Conservation (phyloP, 2,888 invertebrate species). For the Brachylomia viminalis region DNA sequence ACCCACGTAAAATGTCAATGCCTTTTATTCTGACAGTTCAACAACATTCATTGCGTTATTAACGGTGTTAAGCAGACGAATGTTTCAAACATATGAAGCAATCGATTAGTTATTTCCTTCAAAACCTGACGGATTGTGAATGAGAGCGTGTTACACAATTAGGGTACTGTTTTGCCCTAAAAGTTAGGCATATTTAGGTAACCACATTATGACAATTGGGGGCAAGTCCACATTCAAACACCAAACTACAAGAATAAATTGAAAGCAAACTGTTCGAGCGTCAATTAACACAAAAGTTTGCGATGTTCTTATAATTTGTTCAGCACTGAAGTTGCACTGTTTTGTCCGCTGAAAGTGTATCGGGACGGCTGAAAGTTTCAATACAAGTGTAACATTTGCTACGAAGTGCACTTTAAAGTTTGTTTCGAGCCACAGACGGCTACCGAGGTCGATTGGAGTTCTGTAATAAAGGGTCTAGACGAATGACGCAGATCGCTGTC, state of each 20-base stretch:
- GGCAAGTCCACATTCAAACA: constrained; percentile 9
- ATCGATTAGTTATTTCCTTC: no score
- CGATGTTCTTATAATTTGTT: constrained; percentile 64
- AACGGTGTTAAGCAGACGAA: no score
- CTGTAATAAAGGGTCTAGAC: constrained; percentile 48
- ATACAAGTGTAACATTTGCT: constrained; percentile 72
- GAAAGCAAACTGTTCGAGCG: constrained; percentile 28
- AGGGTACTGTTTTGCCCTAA: background rate
- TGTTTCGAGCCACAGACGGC: constrained; percentile 66
- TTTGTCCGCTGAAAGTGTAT: constrained; percentile 57
- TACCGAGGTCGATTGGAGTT: constrained; percentile 53
- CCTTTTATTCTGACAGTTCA: no score
- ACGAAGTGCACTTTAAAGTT: constrained; percentile 77
- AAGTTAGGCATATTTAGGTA: no score
- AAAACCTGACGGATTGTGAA: no score
- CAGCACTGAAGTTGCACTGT: constrained; percentile 39
- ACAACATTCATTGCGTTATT: no score
- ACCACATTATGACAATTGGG: background rate
- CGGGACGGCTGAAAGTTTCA: constrained; percentile 60
- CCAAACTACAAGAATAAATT: constrained; percentile 45
- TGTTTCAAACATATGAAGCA: no score
- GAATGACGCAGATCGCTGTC: constrained; percentile 29
- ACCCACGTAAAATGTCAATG: no score
- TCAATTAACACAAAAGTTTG: constrained; percentile 60
- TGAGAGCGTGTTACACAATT: no score